These are phyloP conservation scores for Ceramica pisi DNA, from an alignment of 2,888 invertebrate genomes.

Conservation along the genomic window DNA sequence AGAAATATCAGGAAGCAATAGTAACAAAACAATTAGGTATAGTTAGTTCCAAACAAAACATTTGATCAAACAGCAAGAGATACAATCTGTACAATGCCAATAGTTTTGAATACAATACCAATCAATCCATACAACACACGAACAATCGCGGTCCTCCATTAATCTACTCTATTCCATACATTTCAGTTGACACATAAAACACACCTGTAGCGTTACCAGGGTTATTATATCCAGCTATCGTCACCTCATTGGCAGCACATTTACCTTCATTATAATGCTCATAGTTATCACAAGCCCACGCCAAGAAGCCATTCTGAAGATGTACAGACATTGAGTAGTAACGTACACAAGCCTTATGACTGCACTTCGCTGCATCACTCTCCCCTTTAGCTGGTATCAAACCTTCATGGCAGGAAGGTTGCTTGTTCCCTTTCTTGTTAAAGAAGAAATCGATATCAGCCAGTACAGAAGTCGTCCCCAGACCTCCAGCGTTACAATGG, in stretches of 20 bases:
- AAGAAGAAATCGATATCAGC: constrained; percentile 91
- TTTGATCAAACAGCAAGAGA: not conserved
- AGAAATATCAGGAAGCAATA: not conserved
- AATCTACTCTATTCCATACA: constrained; percentile 74
- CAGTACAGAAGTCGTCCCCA: constrained; percentile 87
- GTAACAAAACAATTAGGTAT: not conserved
- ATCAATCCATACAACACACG: not conserved
- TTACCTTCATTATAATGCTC: constrained; percentile 78
- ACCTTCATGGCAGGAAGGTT: constrained; percentile 88
- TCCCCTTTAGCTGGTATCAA: constrained; percentile 81
- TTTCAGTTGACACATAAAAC: constrained; percentile 83
- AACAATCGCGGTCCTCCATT: constrained; percentile 4
- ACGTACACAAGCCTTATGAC: constrained; percentile 84
- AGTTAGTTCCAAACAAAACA: constrained; percentile 26
- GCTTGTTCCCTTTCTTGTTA: constrained; percentile 90
- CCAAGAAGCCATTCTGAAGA: constrained; percentile 78
- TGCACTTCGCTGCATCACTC: constrained; percentile 84
- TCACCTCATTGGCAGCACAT: constrained; percentile 81
- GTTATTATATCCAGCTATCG: constrained; percentile 84
- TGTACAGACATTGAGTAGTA: constrained; percentile 82
- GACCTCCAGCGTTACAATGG: constrained; percentile 91
- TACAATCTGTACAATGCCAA: not conserved
- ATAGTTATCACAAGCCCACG: constrained; percentile 83
- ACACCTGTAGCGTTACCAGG: constrained; percentile 86
- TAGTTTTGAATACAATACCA: constrained; percentile 9